These are phyloP conservation scores for Tupiocoris notatus DNA, from an alignment of 2,888 invertebrate species.

Conservation along the genomic window DNA sequence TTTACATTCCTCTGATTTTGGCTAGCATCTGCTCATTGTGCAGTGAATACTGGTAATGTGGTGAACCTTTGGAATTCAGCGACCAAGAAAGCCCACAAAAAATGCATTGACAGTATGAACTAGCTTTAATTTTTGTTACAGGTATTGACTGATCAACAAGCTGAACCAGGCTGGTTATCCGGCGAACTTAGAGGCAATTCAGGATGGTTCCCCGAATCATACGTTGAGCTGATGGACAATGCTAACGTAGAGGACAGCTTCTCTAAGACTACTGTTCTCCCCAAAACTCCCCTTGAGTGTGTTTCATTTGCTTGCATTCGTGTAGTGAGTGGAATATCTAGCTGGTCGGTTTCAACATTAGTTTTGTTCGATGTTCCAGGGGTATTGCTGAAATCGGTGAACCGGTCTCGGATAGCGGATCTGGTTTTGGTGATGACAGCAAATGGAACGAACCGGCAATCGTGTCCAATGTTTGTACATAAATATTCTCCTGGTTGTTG, in stretches of 20 bases:
- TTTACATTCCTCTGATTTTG: no score
- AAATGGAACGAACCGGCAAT: conserved; percentile 50
- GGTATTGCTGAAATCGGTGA: conserved; percentile 75
- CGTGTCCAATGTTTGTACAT: conserved; percentile 1
- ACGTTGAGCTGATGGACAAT: conserved; percentile 69
- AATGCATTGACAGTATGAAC: no score
- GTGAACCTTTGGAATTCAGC: no score
- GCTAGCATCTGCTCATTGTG: no score
- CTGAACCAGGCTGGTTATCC: conserved; percentile 97
- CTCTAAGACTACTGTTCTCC: conserved; percentile 52
- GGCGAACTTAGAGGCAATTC: conserved; percentile 86
- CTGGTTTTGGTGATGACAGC: conserved; percentile 52
- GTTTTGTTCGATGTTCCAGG: no score
- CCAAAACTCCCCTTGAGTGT: conserved; percentile 50
- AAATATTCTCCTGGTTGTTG: no score
- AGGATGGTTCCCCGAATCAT: conserved; percentile 97
- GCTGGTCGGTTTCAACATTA: not conserved
- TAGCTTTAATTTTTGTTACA: no score
- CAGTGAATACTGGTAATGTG: no score
- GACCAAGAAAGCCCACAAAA: no score
- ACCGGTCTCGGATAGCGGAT: conserved; percentile 58
- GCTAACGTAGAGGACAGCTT: conserved; percentile 23
- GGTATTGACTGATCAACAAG: conserved; percentile 74
- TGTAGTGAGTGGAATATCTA: not conserved
- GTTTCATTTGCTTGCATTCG: conserved; percentile 30